Percentiles rank a stretch among this genome's conserved stretches.
phyloP scores from a whole-genome alignment of 2,888 invertebrate species.

The Rhogogaster chlorosoma region DNA sequence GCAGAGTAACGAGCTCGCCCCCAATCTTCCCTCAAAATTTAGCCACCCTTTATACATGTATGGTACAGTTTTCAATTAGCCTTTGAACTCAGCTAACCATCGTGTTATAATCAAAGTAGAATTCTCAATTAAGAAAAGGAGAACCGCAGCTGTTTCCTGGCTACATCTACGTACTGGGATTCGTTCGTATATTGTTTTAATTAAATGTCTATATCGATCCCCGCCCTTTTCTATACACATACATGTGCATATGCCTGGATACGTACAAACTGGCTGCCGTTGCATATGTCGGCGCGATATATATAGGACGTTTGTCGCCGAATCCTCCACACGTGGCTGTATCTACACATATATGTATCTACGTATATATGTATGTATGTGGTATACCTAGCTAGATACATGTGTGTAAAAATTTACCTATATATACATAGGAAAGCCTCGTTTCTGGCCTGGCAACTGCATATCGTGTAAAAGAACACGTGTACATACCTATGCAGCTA shows the following conservation, averaged over 20 bases:
- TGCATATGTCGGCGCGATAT: neutral
- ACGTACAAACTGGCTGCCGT: neutral
- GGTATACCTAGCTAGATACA: neutral
- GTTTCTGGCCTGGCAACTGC: neutral
- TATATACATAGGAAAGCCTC: neutral
- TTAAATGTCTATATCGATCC: conserved; percentile 29
- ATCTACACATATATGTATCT: neutral
- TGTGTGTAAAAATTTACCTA: neutral
- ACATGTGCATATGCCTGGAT: neutral
- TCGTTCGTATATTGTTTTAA: neutral
- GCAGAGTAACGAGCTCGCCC: too few species aligned
- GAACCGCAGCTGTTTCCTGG: neutral
- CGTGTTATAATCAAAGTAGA: neutral
- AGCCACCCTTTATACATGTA: neutral
- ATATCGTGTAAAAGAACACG: neutral
- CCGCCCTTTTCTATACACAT: neutral
- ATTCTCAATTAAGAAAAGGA: conserved; percentile 28
- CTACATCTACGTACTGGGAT: neutral
- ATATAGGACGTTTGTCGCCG: neutral
- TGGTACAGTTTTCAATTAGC: neutral
- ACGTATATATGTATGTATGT: neutral
- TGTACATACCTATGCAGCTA: neutral
- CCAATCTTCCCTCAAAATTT: too few species aligned
- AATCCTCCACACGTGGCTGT: neutral
- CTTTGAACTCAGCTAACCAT: neutral